Conservation (phyloP, 2,113 vertebrate species). For the Eublepharis macularius region DNA sequence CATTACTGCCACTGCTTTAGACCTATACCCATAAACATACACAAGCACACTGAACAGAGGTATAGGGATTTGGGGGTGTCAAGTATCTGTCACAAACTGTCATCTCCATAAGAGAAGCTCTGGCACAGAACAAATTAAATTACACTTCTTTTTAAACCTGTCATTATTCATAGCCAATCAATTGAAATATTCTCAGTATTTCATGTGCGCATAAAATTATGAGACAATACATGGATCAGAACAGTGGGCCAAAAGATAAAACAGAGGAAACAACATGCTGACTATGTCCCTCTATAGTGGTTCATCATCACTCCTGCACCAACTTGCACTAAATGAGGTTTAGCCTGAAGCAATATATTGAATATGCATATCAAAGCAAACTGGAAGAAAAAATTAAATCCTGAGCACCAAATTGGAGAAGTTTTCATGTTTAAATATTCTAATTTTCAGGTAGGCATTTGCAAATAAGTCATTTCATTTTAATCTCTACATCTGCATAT, state of each 20-base stretch:
- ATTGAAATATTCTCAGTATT: constrained; percentile 79
- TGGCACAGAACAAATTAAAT: constrained; percentile 79
- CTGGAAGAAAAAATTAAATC: constrained; percentile 81
- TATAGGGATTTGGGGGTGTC: constrained; percentile 77
- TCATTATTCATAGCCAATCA: constrained; percentile 82
- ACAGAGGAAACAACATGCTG: constrained; percentile 80
- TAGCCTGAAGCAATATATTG: constrained; percentile 91
- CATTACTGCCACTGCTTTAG: constrained; percentile 7
- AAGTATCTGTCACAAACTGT: constrained; percentile 82
- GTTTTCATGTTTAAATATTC: constrained; percentile 78
- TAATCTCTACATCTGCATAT: constrained; percentile 32
- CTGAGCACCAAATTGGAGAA: constrained; percentile 88
- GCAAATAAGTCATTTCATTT: constrained; percentile 50
- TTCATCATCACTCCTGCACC: constrained; percentile 88
- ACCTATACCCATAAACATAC: constrained; percentile 30
- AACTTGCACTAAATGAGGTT: constrained; percentile 93
- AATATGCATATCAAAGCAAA: constrained; percentile 99
- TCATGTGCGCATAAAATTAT: constrained; percentile 91
- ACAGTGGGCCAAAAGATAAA: constrained; percentile 82
- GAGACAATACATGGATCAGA: constrained; percentile 78
- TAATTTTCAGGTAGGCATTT: constrained; percentile 66
- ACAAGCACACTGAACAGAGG: constrained; percentile 64
- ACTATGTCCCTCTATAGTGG: constrained; percentile 87
- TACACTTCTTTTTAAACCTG: constrained; percentile 75
- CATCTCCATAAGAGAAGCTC: constrained; percentile 75